Conservation (phyloP, 1,140 invertebrate species). For the Colletes gigas region DNA sequence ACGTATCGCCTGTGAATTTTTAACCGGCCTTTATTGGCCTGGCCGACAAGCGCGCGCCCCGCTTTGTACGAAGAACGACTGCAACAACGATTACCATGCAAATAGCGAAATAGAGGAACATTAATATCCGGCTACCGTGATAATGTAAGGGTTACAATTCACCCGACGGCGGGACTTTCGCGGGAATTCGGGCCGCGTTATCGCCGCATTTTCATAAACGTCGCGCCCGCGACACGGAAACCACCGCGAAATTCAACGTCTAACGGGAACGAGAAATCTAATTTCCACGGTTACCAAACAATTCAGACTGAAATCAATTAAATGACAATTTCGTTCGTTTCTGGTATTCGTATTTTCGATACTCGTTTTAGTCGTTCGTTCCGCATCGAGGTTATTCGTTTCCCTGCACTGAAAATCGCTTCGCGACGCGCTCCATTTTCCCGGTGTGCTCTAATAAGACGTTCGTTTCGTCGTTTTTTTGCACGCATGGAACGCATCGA, state of each 20-base stretch:
- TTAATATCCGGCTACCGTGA: no score
- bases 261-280: neutral
- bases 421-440: neutral
- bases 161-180: neutral
- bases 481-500: no score
- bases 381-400: neutral
- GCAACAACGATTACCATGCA: constrained; percentile 3
- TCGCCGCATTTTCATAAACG: constrained; percentile 2
- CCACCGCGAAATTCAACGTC: constrained; percentile 3
- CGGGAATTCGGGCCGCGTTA: neutral
- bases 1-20: neutral
- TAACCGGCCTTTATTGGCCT: neutral
- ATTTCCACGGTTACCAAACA: neutral
- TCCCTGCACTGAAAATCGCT: constrained; percentile 1
- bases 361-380: no score
- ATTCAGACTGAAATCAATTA: constrained; percentile 10
- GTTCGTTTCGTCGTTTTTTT: no score
- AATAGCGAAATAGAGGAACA: constrained; percentile 2
- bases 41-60: neutral
- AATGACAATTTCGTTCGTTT: no score
- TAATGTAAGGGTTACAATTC: no score
- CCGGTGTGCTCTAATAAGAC: no score
- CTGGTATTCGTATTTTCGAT: no score
- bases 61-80: neutral
- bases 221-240: neutral